phyloP scores from a whole-genome alignment of 2,797 vertebrate genomes.

The Pseudomugil tenellus region DNA sequence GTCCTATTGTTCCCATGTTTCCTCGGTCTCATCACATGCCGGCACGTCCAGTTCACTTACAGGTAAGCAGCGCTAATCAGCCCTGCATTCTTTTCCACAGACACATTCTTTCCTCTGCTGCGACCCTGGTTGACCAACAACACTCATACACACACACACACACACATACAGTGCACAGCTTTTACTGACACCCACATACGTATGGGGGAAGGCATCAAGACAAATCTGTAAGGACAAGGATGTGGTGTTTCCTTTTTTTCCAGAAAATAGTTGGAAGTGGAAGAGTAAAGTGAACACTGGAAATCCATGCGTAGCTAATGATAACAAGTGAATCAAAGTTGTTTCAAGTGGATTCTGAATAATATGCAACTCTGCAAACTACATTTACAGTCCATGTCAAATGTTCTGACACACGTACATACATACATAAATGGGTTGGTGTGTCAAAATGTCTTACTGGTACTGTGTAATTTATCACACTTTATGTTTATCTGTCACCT shows the following conservation, averaged over 20 bases:
- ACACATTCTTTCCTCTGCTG: slow-evolving; percentile 72
- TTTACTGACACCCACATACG: slow-evolving; percentile 20
- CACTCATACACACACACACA: slow-evolving; percentile 34
- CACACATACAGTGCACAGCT: slow-evolving; percentile 27
- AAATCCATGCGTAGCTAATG: slow-evolving; percentile 1
- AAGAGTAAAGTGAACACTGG: slow-evolving; percentile 20
- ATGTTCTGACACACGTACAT: background rate
- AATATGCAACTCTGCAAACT: background rate
- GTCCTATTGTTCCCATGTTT: slow-evolving; percentile 97
- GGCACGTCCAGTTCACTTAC: slow-evolving; percentile 80
- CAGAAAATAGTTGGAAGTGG: slow-evolving; percentile 21
- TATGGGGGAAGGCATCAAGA: slow-evolving; percentile 57
- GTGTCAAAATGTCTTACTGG: background rate
- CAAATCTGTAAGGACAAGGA: slow-evolving; percentile 52
- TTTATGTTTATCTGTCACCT: background rate
- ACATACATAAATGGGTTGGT: background rate
- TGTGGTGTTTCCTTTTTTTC: slow-evolving; percentile 47
- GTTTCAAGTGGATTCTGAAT: background rate
- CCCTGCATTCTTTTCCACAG: slow-evolving; percentile 73
- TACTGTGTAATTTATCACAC: background rate
- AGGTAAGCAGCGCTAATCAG: slow-evolving; percentile 82
- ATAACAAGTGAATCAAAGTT: background rate
- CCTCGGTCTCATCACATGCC: slow-evolving; percentile 91
- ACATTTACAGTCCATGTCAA: too few relatives aligned
- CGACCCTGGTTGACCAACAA: slow-evolving; percentile 59